A percentile compares a stretch with the other conserved stretches of the same genome.
Conservation (phyloP, 2,113 vertebrate species). For the Misgurnus anguillicaudatus region DNA sequence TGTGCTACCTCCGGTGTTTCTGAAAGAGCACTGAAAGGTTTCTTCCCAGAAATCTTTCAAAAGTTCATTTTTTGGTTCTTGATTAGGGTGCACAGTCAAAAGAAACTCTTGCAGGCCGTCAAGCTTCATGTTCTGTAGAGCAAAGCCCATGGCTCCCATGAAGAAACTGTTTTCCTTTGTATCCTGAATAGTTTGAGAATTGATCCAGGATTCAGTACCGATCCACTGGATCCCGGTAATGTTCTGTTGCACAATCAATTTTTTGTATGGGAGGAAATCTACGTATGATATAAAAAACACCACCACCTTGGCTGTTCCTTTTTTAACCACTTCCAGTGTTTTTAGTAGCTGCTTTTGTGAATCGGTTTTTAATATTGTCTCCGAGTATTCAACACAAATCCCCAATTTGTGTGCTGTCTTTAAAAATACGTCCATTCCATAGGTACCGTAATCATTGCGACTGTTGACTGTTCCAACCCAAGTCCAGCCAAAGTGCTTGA, state of each 20-base stretch:
- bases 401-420: constrained; percentile 48
- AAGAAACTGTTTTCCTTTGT: constrained; percentile 38
- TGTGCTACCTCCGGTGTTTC: too few relatives aligned
- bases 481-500: not conserved
- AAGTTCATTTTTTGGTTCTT: constrained; percentile 33
- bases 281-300: constrained; percentile 70
- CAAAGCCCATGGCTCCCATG: constrained; percentile 53
- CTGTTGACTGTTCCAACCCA: constrained; percentile 20
- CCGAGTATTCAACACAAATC: constrained; percentile 72
- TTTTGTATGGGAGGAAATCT: constrained; percentile 69
- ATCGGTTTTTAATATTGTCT: constrained; percentile 64
- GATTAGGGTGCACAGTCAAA: constrained; percentile 44
- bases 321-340: constrained; percentile 36
- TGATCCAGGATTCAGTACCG: constrained; percentile 27
- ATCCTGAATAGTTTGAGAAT: constrained; percentile 41
- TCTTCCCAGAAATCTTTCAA: constrained; percentile 61
- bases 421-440: constrained; percentile 56
- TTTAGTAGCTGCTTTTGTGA: constrained; percentile 43
- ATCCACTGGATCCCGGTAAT: too few relatives aligned
- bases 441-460: constrained; percentile 60
- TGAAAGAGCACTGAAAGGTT: too few relatives aligned
- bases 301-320: constrained; percentile 63
- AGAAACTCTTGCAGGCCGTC: constrained; percentile 51
- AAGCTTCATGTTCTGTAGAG: constrained; percentile 37
- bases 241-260: constrained; percentile 30